These are phyloP conservation scores for Numenius arquata DNA, from an alignment of 2,113 vertebrate species.

Conservation along the genomic window DNA sequence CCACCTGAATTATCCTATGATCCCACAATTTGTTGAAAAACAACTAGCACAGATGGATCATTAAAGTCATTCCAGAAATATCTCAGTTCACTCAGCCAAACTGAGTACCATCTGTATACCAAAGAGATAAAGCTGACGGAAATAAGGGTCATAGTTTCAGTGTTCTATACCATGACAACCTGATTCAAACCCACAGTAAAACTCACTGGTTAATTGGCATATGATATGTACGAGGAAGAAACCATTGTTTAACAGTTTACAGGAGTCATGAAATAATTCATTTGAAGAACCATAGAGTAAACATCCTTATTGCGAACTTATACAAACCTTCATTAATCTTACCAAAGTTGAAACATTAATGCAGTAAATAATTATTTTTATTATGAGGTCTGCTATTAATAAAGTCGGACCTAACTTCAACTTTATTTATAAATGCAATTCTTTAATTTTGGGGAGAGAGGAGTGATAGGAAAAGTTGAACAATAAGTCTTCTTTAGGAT, in stretches of 20 bases:
- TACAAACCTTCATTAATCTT: neutral
- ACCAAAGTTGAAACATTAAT: neutral
- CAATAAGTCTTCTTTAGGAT: neutral
- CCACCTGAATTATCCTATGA: neutral
- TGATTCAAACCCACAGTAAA: neutral
- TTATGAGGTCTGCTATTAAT: neutral
- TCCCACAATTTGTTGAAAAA: neutral
- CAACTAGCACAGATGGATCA: neutral
- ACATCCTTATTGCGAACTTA: neutral
- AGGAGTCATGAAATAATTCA: neutral
- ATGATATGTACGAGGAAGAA: neutral
- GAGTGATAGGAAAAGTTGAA: neutral
- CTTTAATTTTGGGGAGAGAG: neutral
- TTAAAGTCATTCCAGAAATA: neutral
- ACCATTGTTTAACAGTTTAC: neutral
- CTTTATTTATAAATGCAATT: neutral
- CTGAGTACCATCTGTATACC: neutral
- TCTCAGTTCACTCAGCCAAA: neutral
- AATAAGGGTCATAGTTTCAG: neutral
- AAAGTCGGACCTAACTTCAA: rapidly evolving
- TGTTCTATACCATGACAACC: neutral
- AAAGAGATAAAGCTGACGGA: neutral
- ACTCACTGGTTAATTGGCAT: neutral
- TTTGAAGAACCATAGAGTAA: neutral
- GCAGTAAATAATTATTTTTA: neutral